phyloP scores from a whole-genome alignment of 2,113 vertebrate genomes.

The Dromas ardeola region DNA sequence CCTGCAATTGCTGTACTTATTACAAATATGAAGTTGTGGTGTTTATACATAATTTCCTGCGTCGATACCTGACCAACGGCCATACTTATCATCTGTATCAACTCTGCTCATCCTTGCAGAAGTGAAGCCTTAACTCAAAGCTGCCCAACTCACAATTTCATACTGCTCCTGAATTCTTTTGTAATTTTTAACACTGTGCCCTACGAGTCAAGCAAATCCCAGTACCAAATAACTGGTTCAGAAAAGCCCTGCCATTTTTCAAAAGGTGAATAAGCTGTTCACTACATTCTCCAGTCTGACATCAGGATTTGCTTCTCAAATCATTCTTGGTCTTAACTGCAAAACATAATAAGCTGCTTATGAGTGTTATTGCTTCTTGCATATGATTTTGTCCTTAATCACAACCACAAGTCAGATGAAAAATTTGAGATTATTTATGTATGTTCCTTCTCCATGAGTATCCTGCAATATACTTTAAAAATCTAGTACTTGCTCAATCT shows the following conservation, averaged over 20 bases:
- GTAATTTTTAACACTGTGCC: neutral
- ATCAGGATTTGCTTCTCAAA: neutral
- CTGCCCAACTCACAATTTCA: neutral
- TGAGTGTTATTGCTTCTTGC: neutral
- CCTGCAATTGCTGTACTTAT: neutral
- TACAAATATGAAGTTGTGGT: fast-evolving
- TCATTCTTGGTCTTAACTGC: neutral
- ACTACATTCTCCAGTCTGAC: neutral
- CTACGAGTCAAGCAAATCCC: neutral
- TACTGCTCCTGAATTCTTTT: neutral
- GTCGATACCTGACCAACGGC: neutral
- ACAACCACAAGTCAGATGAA: neutral
- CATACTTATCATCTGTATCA: neutral
- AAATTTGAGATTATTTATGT: neutral
- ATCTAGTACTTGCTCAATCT: neutral
- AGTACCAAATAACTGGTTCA: neutral
- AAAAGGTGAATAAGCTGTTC: neutral
- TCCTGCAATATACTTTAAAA: neutral
- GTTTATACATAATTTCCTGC: neutral
- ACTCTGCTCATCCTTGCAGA: neutral
- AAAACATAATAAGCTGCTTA: neutral
- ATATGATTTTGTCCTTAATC: neutral
- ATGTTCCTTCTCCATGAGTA: neutral
- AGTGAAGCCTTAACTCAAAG: neutral
- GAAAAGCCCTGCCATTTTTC: neutral